Evolutionary conservation across 2,113 vertebrate genomes (phyloP).

Genomic region (Sphaerodactylus townsendi): DNA sequence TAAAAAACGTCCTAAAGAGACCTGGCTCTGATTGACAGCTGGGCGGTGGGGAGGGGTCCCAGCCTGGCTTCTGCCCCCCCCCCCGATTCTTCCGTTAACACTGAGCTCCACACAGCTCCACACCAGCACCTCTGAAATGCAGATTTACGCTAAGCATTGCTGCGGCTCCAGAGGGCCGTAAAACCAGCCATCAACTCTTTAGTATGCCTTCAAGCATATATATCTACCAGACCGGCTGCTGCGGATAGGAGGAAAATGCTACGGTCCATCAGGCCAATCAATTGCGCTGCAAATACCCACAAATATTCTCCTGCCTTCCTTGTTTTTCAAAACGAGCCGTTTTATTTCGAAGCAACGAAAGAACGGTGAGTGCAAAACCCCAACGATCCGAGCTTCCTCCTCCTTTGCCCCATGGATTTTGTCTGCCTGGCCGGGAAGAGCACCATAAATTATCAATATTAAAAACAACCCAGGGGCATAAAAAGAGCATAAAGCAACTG

Average conservation of each 20-base stretch:
- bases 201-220: slow-evolving; percentile 2
- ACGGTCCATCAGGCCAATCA: background rate
- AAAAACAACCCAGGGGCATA: too few relatives aligned
- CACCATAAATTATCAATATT: too few relatives aligned
- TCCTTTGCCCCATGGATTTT: background rate
- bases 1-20: background rate
- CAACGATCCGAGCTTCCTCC: background rate
- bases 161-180: background rate
- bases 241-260: background rate
- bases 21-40: background rate
- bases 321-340: background rate
- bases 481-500: too few relatives aligned
- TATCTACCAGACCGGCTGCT: background rate
- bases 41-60: accelerated
- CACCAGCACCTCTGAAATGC: background rate
- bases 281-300: accelerated
- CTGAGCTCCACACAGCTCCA: background rate
- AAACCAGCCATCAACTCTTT: background rate
- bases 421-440: too few relatives aligned
- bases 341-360: background rate
- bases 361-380: background rate
- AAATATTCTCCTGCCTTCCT: background rate
- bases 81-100: background rate
- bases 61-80: background rate
- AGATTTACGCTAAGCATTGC: background rate